phyloP scores from a whole-genome alignment of 1,140 invertebrate genomes.

The Globodera ellingtonae region DNA sequence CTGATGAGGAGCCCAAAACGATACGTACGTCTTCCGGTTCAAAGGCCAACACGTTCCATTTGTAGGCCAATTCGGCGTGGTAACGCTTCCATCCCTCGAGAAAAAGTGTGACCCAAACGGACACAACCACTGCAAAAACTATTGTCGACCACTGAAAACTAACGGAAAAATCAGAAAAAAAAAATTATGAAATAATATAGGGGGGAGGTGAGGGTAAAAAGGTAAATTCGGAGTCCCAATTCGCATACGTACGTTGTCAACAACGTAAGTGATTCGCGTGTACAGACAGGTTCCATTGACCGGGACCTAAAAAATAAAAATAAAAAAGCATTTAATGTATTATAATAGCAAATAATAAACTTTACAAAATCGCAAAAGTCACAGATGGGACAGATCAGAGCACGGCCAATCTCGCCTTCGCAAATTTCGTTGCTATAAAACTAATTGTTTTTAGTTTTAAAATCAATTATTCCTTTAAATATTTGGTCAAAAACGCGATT shows the following conservation, averaged over 20 bases:
- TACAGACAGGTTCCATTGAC: constrained; percentile 33
- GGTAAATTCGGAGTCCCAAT: too few relatives aligned
- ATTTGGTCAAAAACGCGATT: not conserved
- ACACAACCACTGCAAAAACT: constrained; percentile 93
- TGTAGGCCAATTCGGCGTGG: constrained; percentile 86
- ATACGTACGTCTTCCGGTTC: constrained; percentile 74
- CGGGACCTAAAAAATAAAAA: constrained; percentile 14
- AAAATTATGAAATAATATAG: not conserved
- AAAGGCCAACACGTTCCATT: constrained; percentile 84
- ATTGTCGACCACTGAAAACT: constrained; percentile 73
- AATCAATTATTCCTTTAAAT: too few relatives aligned
- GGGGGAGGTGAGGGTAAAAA: too few relatives aligned
- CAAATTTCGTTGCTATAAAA: constrained; percentile 58
- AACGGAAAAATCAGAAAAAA: not conserved
- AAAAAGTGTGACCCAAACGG: constrained; percentile 88
- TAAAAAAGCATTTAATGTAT: too few relatives aligned
- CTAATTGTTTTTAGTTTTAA: not conserved
- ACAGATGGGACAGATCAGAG: constrained; percentile 55
- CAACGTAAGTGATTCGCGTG: constrained; percentile 79
- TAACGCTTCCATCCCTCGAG: constrained; percentile 93
- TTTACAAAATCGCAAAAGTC: constrained; percentile 56
- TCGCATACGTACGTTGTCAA: constrained; percentile 85
- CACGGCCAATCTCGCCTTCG: constrained; percentile 44
- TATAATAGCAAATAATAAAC: too few relatives aligned
- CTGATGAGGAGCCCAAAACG: too few relatives aligned